Percentiles rank a stretch among this genome's conserved stretches.
These are phyloP conservation scores for Zaprionus vittiger DNA, from an alignment of 1,140 invertebrate species.

Conservation along the genomic window DNA sequence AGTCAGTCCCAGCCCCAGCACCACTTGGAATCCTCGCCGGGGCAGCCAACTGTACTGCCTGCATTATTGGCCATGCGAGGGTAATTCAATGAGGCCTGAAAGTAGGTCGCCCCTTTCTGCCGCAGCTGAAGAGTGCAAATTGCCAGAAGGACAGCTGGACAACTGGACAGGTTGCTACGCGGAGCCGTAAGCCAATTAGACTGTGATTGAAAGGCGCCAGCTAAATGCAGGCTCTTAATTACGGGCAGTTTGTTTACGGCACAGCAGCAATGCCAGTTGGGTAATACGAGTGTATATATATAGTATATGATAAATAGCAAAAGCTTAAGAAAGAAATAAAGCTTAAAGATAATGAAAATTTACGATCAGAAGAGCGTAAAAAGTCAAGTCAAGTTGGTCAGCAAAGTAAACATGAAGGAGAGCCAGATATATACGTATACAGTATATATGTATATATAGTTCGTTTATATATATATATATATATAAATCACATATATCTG, in stretches of 20 bases:
- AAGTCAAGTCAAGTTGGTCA: background rate
- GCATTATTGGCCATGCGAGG: constrained; percentile 21
- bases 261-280: background rate
- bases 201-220: constrained; percentile 43
- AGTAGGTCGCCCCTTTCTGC: constrained; percentile 31
- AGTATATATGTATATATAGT: background rate
- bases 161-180: background rate
- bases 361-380: background rate
- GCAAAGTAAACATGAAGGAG: background rate
- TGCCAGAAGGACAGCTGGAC: background rate
- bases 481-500: background rate
- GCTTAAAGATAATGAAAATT: background rate
- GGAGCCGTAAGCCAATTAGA: constrained; percentile 44
- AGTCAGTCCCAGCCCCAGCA: background rate
- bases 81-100: constrained; percentile 29
- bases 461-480: background rate
- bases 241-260: background rate
- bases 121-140: background rate
- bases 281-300: constrained; percentile 1
- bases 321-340: background rate
- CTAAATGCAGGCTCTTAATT: constrained; percentile 25
- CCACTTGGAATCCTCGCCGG: background rate
- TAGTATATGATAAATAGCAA: background rate
- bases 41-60: constrained; percentile 7
- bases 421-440: background rate